A percentile compares a stretch with the other conserved stretches of the same genome.
phyloP scores from a whole-genome alignment of 2,113 vertebrate species.

The Ammodytes marinus region DNA sequence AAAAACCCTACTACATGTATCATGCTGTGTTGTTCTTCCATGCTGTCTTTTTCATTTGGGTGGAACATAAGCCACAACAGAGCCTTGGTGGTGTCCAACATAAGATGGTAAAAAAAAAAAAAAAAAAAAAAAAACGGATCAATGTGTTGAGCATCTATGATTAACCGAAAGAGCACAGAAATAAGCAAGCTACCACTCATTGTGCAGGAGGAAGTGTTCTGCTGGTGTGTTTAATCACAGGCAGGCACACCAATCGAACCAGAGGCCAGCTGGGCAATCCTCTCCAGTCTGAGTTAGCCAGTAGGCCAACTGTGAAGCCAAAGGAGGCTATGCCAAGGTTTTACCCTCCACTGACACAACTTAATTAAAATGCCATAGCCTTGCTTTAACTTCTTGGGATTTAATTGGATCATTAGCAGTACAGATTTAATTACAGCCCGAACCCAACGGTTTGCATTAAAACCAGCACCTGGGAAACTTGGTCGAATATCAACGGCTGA shows the following conservation, averaged over 20 bases:
- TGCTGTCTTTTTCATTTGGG: slow-evolving; percentile 2
- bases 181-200: slow-evolving; percentile 21
- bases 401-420: slow-evolving; percentile 78
- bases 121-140: slow-evolving; percentile 24
- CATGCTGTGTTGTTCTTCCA: slow-evolving; percentile 15
- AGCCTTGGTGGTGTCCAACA: slow-evolving; percentile 27
- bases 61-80: slow-evolving; percentile 17
- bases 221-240: slow-evolving; percentile 33
- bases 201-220: slow-evolving; percentile 35
- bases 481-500: slow-evolving; percentile 53
- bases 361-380: slow-evolving; percentile 74
- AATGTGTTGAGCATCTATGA: slow-evolving; percentile 54
- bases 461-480: slow-evolving; percentile 66
- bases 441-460: slow-evolving; percentile 64
- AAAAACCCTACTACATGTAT: background rate
- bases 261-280: slow-evolving; percentile 34
- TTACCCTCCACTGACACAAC: slow-evolving; percentile 65
- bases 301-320: slow-evolving; percentile 44
- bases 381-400: slow-evolving; percentile 70
- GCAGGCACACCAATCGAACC: slow-evolving; percentile 41
- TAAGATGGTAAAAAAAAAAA: slow-evolving; percentile 6
- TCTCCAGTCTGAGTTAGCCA: slow-evolving; percentile 43
- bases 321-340: slow-evolving; percentile 52
- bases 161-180: slow-evolving; percentile 39
- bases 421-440: slow-evolving; percentile 76